phyloP scores from a whole-genome alignment of 2,888 invertebrate species.

The Kuschelorhynchus macadamiae region DNA sequence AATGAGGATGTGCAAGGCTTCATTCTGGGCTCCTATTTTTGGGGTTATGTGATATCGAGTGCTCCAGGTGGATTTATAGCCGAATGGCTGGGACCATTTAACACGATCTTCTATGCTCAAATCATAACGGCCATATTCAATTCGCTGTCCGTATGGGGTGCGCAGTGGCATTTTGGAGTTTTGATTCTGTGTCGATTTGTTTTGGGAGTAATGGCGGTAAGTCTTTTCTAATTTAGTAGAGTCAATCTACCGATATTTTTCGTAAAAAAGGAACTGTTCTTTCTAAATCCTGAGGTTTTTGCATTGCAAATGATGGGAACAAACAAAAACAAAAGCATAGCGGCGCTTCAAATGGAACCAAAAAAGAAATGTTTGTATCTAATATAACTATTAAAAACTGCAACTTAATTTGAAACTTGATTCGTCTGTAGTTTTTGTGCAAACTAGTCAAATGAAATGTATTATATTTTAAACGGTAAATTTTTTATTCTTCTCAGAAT shows the following conservation, averaged over 20 bases:
- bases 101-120: constrained; percentile 57
- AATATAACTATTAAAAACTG: no score
- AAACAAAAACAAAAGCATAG: no score
- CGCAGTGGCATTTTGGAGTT: constrained; percentile 70
- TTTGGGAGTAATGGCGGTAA: constrained; percentile 75
- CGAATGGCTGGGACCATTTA: constrained; percentile 58
- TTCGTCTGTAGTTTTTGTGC: no score
- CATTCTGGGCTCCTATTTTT: constrained; percentile 58
- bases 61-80: constrained; percentile 58
- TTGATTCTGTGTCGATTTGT: constrained; percentile 72
- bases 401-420: no score
- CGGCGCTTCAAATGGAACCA: no score
- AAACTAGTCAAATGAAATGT: no score
- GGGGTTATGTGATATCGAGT: constrained; percentile 57
- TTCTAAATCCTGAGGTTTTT: no score
- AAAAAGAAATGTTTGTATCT: no score
- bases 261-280: no score
- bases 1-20: constrained; percentile 55
- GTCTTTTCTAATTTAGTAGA: constrained; percentile 54
- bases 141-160: constrained; percentile 72
- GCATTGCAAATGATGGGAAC: no score
- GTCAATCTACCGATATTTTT: constrained; percentile 5
- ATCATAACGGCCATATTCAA: constrained; percentile 54
- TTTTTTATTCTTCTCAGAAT: no score
- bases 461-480: no score